Evolutionary conservation across 1,140 invertebrate species (phyloP), one percentile per base, ranked within the genome.

Genomic region (Bombus sibiricus): DNA sequence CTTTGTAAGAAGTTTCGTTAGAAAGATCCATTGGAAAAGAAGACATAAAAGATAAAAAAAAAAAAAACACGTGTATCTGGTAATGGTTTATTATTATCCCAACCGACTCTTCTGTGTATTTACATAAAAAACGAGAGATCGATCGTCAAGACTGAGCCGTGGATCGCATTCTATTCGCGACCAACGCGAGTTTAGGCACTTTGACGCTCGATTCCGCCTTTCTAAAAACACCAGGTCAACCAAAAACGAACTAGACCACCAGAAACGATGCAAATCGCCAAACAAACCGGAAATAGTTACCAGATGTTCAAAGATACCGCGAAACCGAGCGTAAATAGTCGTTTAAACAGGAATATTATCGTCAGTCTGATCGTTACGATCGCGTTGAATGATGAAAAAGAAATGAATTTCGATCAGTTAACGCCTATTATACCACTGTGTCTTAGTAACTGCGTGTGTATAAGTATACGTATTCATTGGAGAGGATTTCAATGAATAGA

Each of bases 31-130:
- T n/a, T n/a, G 25, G 2, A n/a, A 5, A 13, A 3, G 2, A n/a
- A 22, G 13, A 28, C 2, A 0, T 2, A 1, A n/a, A 66, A 37
- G 18, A 37, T 6, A 2, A 32, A 22, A 25, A 10, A 12, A 2
- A 32, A 22, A 25, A 10, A 12, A 0, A 10, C 2, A 28, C 18
- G 39, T 53, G 9, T 41, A 64, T 41, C 53, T 72, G n/a, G 13
- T 80, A 80, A 83, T 83, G 37, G 43, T 79, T 84, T 84, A 84
- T 84, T 84, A 79, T 59, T 72, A 84, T 79, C 66, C 82, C 75
- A 71, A 79, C 75, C 82, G 82, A 84, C 82, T 72, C 66, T 79
- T 84, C 53, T 18, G 75, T 84, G 53, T 84, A 84, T 84, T 62
- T 84, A 84, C 82, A 84, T 68, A 39, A 72, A 84, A 79, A 78